A percentile compares a stretch with the other conserved stretches of the same genome.
Conservation (phyloP, 2,113 vertebrate species). For the Phyllopteryx taeniolatus region DNA sequence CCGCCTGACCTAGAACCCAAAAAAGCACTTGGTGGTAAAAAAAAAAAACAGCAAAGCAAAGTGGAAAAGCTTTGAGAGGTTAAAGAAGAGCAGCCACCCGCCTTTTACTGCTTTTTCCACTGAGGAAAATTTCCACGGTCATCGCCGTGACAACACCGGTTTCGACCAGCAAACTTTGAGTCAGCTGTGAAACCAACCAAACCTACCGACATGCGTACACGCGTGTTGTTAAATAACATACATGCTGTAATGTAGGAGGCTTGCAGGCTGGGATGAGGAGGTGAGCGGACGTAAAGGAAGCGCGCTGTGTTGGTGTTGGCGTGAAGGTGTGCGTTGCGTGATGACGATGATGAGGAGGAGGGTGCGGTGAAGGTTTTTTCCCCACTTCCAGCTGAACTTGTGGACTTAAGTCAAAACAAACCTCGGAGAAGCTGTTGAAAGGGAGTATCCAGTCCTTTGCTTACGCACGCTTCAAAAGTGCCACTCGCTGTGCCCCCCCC, state of each 20-base stretch:
- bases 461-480: background rate
- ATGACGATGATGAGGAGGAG: background rate
- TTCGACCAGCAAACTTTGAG: background rate
- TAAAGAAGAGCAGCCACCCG: background rate
- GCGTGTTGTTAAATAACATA: background rate
- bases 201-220: background rate
- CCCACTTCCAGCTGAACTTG: slow-evolving; percentile 1
- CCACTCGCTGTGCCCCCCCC: background rate
- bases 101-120: slow-evolving; percentile 5
- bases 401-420: background rate
- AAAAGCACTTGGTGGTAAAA: background rate
- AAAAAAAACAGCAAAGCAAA: background rate
- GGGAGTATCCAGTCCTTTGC: background rate
- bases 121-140: slow-evolving; percentile 1
- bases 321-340: background rate
- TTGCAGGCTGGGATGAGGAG: background rate
- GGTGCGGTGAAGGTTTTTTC: background rate
- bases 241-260: background rate
- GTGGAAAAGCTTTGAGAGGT: background rate
- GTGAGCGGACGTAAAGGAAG: background rate
- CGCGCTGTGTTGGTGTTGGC: background rate
- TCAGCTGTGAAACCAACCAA: background rate
- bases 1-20: background rate
- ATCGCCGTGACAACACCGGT: background rate
- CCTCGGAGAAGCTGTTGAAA: background rate